Percentiles rank a stretch among this genome's conserved stretches.
phyloP scores from a whole-genome alignment of 2,888 invertebrate genomes.

The Autographa gamma region DNA sequence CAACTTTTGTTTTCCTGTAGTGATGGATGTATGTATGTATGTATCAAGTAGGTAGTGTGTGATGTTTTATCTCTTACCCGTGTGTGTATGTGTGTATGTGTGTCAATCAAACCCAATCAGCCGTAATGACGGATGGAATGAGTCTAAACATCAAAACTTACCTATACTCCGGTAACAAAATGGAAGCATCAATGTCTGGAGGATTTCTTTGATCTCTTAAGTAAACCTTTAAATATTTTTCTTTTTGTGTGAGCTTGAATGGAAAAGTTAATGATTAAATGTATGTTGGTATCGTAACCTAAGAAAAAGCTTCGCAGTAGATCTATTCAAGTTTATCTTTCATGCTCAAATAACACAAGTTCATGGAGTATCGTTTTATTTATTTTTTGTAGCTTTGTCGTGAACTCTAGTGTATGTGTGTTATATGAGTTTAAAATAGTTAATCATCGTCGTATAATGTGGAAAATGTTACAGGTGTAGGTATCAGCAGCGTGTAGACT shows the following conservation, averaged over 20 bases:
- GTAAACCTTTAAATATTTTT: slow-evolving; percentile 4
- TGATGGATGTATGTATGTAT: background rate
- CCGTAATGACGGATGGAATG: slow-evolving; percentile 1
- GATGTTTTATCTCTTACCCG: background rate
- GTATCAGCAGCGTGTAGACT: slow-evolving; percentile 7
- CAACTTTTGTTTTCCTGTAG: background rate
- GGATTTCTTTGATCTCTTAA: slow-evolving; percentile 4
- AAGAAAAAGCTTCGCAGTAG: background rate
- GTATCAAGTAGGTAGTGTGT: background rate
- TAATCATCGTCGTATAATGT: background rate
- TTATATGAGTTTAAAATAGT: background rate
- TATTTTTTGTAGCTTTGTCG: too few species aligned
- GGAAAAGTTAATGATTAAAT: slow-evolving; percentile 2
- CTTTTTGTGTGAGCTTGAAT: background rate
- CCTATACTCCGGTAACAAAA: background rate
- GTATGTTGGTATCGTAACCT: background rate
- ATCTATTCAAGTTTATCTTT: background rate
- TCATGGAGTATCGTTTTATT: background rate
- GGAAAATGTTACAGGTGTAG: background rate
- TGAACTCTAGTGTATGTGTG: too few species aligned
- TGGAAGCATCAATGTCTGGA: slow-evolving; percentile 1
- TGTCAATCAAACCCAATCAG: background rate
- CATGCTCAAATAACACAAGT: background rate
- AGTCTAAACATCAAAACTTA: slow-evolving; percentile 3
- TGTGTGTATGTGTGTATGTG: background rate